Base-by-base conservation (phyloP, 35 echinoderm and acorn worm species). In the Chiridota heheva region DNA sequence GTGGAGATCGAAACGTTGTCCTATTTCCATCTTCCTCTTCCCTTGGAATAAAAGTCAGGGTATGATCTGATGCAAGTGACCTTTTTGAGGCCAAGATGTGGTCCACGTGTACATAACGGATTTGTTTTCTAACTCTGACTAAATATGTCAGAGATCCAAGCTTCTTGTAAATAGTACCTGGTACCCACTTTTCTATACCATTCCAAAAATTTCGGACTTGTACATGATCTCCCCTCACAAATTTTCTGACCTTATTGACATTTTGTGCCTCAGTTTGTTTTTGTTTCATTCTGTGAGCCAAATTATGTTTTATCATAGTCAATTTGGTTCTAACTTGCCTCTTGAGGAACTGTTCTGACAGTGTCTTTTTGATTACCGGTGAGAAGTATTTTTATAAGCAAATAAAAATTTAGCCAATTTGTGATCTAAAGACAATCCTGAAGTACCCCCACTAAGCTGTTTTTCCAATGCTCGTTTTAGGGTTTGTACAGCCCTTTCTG, bases 101-200 rank as follows among this genome's bases (percentile, higher is more conserved):
- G n/a, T n/a, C n/a, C n/a, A n/a, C n/a, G n/a, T n/a, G n/a, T n/a
- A n/a, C n/a, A n/a, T n/a, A n/a, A n/a, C n/a, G n/a, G n/a, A n/a
- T n/a, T n/a, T n/a, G n/a, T n/a, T n/a, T n/a, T n/a, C n/a, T n/a
- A n/a, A n/a, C n/a, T n/a, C n/a, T n/a, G n/a, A n/a, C 73, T 28
- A 64, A 31, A 35, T 86, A 86, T 47, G 72, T 63, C 25, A 65
- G 67, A 1, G 72, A 36, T 35, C 66, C 66, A n/a, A 69, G 44
- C 15, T 16, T 69, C 72, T 66, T 78, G 13, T 63, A 59, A 3
- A 86, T 32, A 4, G 48, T 56, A 32, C 84, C 84, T 33, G 51
- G 5, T 5, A 78, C 71, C 28, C 59, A 86, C n/a, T 35, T 51
- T 28, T 86, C 68, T 33, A 16, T 24, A 47, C 25, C 58, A 6